Percentiles rank a stretch among this genome's conserved stretches.
phyloP scores from a whole-genome alignment of 1,140 invertebrate genomes.

The Drosophila albomicans region DNA sequence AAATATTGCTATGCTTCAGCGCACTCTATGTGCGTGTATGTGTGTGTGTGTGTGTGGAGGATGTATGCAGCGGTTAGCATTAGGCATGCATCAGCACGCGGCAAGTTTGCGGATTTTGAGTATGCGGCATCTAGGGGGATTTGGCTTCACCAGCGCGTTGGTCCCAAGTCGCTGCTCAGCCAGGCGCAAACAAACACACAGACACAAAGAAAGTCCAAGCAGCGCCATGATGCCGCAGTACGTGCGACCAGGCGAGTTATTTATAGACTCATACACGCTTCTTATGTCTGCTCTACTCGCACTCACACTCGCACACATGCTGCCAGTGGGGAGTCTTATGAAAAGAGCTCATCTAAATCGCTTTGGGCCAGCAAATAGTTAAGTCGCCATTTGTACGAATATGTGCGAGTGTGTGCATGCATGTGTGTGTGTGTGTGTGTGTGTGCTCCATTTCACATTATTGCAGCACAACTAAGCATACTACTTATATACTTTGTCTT shows the following conservation, averaged over 20 bases:
- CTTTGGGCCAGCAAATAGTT: constrained; percentile 65
- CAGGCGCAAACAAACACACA: constrained; percentile 31
- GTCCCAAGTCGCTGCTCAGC: constrained; percentile 30
- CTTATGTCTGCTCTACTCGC: constrained; percentile 14
- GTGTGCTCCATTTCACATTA: constrained; percentile 55
- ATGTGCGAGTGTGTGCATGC: constrained; percentile 1
- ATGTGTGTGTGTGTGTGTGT: constrained; percentile 11
- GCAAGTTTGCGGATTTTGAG: constrained; percentile 34
- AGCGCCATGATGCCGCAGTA: constrained; percentile 17
- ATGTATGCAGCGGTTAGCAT: constrained; percentile 38
- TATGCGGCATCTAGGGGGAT: constrained; percentile 38
- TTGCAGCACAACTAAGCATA: constrained; percentile 61
- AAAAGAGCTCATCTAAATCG: constrained; percentile 50
- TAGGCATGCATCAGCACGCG: constrained; percentile 74
- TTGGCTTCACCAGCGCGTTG: constrained; percentile 14
- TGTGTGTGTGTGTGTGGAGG: constrained; percentile 17
- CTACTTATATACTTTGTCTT: constrained; percentile 50
- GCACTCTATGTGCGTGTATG: constrained; percentile 28
- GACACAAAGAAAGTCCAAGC: constrained; percentile 31
- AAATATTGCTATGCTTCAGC: constrained; percentile 71
- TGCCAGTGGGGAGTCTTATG: constrained; percentile 5
- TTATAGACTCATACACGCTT: constrained; percentile 68
- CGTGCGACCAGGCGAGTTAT: constrained; percentile 50
- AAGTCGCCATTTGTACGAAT: constrained; percentile 51
- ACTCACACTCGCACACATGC: neutral